These are phyloP conservation scores for Podocnemis expansa DNA, from an alignment of 2,113 vertebrate genomes.

Conservation along the genomic window DNA sequence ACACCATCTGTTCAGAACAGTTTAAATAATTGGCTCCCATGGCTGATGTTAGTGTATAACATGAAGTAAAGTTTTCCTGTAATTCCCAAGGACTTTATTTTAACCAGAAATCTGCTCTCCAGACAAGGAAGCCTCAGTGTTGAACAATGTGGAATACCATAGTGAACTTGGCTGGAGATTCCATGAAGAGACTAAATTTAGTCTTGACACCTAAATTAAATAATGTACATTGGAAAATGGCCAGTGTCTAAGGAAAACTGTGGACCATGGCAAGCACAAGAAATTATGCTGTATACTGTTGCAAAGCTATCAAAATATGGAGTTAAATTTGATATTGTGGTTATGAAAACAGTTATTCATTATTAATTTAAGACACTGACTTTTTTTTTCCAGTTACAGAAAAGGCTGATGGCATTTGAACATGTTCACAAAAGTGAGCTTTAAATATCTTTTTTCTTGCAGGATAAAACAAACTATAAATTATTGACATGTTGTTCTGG, in stretches of 20 bases:
- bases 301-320: background rate
- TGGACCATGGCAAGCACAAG: background rate
- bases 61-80: slow-evolving; percentile 62
- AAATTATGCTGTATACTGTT: background rate
- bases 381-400: background rate
- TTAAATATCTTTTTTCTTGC: background rate
- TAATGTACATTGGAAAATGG: slow-evolving; percentile 19
- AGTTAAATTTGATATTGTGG: background rate
- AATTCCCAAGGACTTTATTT: slow-evolving; percentile 53
- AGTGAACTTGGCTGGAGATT: background rate
- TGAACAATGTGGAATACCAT: background rate
- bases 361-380: background rate
- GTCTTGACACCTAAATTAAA: slow-evolving; percentile 4
- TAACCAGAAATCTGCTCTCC: slow-evolving; percentile 31
- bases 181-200: background rate
- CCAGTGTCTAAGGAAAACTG: background rate
- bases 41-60: slow-evolving; percentile 34
- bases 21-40: slow-evolving; percentile 45
- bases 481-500: background rate
- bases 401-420: background rate
- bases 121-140: slow-evolving; percentile 32
- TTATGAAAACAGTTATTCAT: background rate
- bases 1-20: slow-evolving; percentile 60
- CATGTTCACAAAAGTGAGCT: background rate
- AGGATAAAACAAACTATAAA: background rate